Base-by-base conservation (phyloP, 2,797 vertebrate genomes). In the Gymnothorax javanicus region DNA sequence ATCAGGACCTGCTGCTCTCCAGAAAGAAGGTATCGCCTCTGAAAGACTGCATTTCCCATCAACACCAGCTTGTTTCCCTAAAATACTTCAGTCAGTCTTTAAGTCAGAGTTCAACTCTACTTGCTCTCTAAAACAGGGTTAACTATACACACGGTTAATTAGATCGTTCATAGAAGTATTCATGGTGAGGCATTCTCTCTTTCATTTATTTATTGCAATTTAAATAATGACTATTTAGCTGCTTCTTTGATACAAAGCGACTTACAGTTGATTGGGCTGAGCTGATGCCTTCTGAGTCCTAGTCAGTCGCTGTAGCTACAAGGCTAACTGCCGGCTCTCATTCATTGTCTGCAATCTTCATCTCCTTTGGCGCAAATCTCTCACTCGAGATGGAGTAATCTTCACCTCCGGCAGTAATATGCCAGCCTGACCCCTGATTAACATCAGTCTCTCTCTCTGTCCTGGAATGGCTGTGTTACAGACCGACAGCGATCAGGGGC, bases 401-500 rank as follows among this genome's bases (percentile, higher is more conserved):
- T 33, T 75, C 20, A 13, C 71, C 71, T 33, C 71, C 0, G 25
- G 9, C n/a, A 43, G 71, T 43, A 20, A 12, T 67, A 7, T 43
- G 27, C 43, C 71, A 11, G 71, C 71, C 33, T 75, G 13, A 33
- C 12, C 43, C 27, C 27, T 15, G 7, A 75, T 43, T 75, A 33
- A 43, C 25, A 43, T 50, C 73, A 17, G 33, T 43, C 7, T 77
- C 73, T 43, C 52, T 33, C 87, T 58, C 73, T 20, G 43, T 77
- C 12, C 33, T 15, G 15, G 13, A 50, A 52, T 79, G 85, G 33
- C 82, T 90, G 91, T 90, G 88, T 90, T 93, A 91, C 97, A 99
- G 98, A 97, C 96, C 95, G 97, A 98, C 95, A 97, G 96, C 95
- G 97, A 98, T 92, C 97, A 98, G 97, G 97, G 97, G 95, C 97